Base-by-base conservation (phyloP, 2,113 vertebrate species). In the Saimiri boliviensis region DNA sequence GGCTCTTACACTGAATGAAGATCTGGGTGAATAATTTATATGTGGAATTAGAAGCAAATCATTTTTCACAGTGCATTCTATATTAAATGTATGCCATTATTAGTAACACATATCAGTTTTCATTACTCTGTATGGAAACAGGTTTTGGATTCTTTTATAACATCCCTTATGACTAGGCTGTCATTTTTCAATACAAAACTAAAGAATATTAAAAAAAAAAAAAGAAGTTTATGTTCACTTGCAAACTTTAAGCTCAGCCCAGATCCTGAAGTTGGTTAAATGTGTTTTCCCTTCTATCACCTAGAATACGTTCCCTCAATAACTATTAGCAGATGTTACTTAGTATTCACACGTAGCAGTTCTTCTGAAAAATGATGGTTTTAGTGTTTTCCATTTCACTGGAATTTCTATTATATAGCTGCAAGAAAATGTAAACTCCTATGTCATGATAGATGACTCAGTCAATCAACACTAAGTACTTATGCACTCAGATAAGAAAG, bases 321-420 rank as follows among this genome's bases (percentile, higher is more conserved):
- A 81, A 49, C 13, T 58, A 63, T 68, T 86, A 89, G 8, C 30
- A 84, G 32, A 66, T 56, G 3, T 71, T 73, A 91, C 35, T 93
- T 76, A 82, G 20, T 79, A 91, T 66, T 91, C 27, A 30, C 1
- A 58, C 6, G 17, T 85, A 85, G 23, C 20, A 91, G 6, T 76
- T 80, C 27, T 74, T 47, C 37, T 8, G 40, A 93, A 96, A 87
- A 95, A 87, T 94, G 30, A 56, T 70, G 58, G 42, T 77, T 88
- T n/a, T 54, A 30, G 27, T 89, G 13, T 52, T 93, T 92, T 74
- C 45, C 74, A 3, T 86, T 95, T 89, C 47, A 71, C 19, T 94
- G 45, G 21, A 63, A 77, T 76, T 58, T 14, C 9, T 27, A 66
- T 52, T 54, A 86, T 84, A 27, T 66, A 71, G 89, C 66, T 95